phyloP scores from a whole-genome alignment of 2,888 invertebrate species.

The Vannuccia rotundouncinata region DNA sequence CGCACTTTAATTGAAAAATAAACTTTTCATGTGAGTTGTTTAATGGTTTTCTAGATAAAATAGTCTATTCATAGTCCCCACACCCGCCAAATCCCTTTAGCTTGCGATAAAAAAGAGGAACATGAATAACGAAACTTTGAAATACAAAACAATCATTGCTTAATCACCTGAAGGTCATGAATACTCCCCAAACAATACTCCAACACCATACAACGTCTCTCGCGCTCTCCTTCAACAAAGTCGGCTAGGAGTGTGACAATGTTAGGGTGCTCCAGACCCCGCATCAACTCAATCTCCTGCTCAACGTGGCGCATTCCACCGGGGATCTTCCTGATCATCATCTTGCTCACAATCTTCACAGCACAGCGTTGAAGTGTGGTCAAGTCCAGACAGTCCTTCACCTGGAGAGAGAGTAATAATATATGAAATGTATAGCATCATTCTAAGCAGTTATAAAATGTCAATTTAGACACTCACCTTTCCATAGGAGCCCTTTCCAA shows the following conservation, averaged over 20 bases:
- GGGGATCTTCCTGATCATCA: conserved; percentile 36
- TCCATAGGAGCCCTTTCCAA: conserved; percentile 33
- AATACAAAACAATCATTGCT: no score
- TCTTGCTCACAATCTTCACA: conserved; percentile 36
- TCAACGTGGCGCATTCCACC: conserved; percentile 37
- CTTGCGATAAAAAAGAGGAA: no score
- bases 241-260: conserved; percentile 33
- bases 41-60: no score
- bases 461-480: neutral
- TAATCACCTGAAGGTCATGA: conserved; percentile 38
- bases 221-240: conserved; percentile 28
- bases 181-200: conserved; percentile 39
- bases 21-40: no score
- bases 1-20: no score
- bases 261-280: conserved; percentile 29
- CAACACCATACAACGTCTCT: conserved; percentile 36
- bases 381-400: conserved; percentile 38
- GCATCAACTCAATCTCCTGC: conserved; percentile 35
- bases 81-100: no score
- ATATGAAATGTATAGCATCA: neutral
- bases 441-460: neutral
- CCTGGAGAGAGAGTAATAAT: no score
- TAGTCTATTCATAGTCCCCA: no score
- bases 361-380: conserved; percentile 31
- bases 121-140: no score